Evolutionary conservation across 1,140 invertebrate species (phyloP), one percentile per base, ranked within the genome.

Genomic region (Aplysia californica): DNA sequence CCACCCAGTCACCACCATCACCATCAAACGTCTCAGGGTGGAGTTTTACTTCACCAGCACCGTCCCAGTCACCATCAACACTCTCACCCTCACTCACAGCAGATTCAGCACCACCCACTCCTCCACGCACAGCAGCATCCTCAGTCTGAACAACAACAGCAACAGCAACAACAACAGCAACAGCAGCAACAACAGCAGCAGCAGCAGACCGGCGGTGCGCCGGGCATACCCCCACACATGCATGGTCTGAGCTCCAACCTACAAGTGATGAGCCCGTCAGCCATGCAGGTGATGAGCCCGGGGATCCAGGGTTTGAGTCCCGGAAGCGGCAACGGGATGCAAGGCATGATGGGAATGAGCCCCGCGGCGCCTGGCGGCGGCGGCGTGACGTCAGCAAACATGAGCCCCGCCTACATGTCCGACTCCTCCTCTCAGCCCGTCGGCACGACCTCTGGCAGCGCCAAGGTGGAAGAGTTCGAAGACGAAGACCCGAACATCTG

Each of bases 401-500:
- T 50, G 72, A 74, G 58, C 23, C 70, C 55, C 4, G 35, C 23
- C 36, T 61, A 61, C 15, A 15, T 41, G 15, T 58, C 70, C 56
- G 58, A 67, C 29, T 58, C 33, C 26, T 38, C 35, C 67, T 44
- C 20, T 26, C 56, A 21, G 23, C 44, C 10, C 10, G 10, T 50
- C 44, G 44, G 44, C n/a, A 33, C 58, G 33, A 21, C 59, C 10
- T 15, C 2, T 18, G 44, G 36, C 35, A 67, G 50, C 35, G 80
- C 84, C 23, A 80, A 82, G 59, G 76, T 76, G 29, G 87, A 86
- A 6, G 85, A 85, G 26, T 83, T 86, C 70, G 85, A 85, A 68
- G 84, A 82, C 23, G 84, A 86, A 36, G 79, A 82, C 75, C 80
- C 82, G 35, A 81, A 84, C 55, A 80, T 84, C 36, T 98, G 97